phyloP scores from a whole-genome alignment of 1,140 invertebrate species.

The Lysiphlebus fabarum region DNA sequence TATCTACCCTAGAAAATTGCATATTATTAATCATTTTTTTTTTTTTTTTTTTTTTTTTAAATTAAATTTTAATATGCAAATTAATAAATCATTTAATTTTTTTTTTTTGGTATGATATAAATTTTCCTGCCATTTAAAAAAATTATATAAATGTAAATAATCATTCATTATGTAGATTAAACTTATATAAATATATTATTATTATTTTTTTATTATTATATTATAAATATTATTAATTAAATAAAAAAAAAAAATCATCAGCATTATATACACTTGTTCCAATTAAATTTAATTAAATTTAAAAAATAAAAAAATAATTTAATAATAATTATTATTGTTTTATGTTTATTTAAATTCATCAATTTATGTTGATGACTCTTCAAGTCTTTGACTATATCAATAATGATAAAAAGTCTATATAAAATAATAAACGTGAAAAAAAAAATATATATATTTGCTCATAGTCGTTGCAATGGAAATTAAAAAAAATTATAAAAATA shows the following conservation, averaged over 20 bases:
- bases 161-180: neutral
- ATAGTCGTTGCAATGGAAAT: constrained; percentile 7
- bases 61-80: neutral
- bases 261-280: no score
- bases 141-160: constrained; percentile 13
- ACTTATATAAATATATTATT: neutral
- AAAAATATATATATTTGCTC: constrained; percentile 11
- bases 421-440: constrained; percentile 1
- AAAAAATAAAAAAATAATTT: no score
- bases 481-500: neutral
- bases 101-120: neutral
- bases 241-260: no score
- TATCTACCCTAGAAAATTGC: constrained; percentile 19
- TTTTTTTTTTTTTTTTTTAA: neutral
- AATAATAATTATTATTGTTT: no score
- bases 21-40: neutral
- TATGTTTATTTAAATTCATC: no score
- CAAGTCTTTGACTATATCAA: no score
- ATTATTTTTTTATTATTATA: no score
- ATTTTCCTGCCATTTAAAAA: constrained; percentile 8
- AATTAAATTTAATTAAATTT: no score
- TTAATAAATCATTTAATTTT: neutral
- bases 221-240: no score
- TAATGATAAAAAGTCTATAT: no score
- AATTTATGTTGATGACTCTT: no score